Evolutionary conservation across 2,113 vertebrate species (phyloP).

Genomic region (Apteryx mantelli): DNA sequence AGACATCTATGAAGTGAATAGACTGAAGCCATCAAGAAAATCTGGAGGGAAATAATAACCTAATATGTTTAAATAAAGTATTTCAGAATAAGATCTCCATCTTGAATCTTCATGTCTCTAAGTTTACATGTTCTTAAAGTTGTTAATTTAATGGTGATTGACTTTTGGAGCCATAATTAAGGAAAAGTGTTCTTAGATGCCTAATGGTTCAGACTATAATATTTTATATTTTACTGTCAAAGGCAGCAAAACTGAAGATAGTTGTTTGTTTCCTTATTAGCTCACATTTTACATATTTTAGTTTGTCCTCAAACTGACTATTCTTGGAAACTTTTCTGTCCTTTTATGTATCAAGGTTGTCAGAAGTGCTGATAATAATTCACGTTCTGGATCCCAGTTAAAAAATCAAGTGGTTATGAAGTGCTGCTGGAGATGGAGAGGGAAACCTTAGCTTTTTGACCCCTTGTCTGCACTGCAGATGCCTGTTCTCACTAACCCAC

Average conservation of each 20-base stretch:
- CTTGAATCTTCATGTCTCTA: neutral
- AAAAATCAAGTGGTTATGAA: neutral
- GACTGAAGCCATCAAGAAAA: neutral
- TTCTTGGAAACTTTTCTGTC: conserved; percentile 28
- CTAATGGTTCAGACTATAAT: neutral
- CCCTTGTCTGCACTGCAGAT: rapidly evolving
- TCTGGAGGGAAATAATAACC: neutral
- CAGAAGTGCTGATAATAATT: neutral
- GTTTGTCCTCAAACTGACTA: neutral
- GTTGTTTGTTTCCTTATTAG: neutral
- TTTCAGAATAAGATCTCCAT: neutral
- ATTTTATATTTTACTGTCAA: neutral
- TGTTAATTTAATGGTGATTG: neutral
- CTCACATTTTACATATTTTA: neutral
- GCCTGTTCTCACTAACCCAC: neutral
- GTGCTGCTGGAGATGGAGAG: neutral
- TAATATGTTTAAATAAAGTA: neutral
- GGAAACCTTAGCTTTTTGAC: neutral
- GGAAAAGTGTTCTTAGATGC: neutral
- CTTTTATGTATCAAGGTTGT: neutral
- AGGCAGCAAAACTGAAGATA: neutral
- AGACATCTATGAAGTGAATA: neutral
- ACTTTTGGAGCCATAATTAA: neutral
- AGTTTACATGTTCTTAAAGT: neutral
- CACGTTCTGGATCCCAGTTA: neutral